Percentiles rank a stretch among this genome's conserved stretches.
phyloP scores from a whole-genome alignment of 2,113 vertebrate genomes.

The Protobothrops flavoviridis region DNA sequence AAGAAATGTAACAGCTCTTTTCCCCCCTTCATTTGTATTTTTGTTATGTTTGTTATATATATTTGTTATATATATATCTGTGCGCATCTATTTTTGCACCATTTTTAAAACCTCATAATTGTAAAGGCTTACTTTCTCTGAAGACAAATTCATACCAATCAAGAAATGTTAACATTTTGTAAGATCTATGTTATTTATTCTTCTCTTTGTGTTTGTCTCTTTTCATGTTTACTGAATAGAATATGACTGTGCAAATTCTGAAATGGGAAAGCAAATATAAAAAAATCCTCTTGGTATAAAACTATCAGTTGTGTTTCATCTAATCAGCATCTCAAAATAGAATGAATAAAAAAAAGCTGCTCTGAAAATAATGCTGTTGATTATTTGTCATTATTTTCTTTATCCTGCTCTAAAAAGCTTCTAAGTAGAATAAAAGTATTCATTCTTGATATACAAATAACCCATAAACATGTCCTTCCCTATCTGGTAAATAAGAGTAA shows the following conservation, averaged over 20 bases:
- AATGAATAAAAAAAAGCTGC: not conserved
- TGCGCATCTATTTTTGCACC: not conserved
- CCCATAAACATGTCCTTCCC: not conserved
- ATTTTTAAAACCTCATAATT: not conserved
- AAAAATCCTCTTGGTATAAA: not conserved
- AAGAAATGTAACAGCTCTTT: conserved; percentile 31
- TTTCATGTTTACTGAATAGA: not conserved
- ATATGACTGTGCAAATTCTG: not conserved
- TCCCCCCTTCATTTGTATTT: not conserved
- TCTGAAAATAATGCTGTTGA: not conserved
- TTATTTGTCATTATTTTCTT: not conserved
- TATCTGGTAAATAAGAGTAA: not conserved
- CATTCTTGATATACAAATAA: not conserved
- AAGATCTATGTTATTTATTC: not conserved
- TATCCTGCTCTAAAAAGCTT: not conserved
- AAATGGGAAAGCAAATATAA: not conserved
- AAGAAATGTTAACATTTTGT: not conserved
- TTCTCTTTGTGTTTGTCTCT: not conserved
- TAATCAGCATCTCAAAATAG: conserved; percentile 6
- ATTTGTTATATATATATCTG: not conserved
- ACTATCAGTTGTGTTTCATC: not conserved
- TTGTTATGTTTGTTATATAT: not conserved
- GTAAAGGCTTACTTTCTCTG: not conserved
- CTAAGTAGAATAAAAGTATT: not conserved
- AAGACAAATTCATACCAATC: not conserved